phyloP scores from a whole-genome alignment of 2,797 vertebrate genomes.

The Gobionotothen gibberifrons region DNA sequence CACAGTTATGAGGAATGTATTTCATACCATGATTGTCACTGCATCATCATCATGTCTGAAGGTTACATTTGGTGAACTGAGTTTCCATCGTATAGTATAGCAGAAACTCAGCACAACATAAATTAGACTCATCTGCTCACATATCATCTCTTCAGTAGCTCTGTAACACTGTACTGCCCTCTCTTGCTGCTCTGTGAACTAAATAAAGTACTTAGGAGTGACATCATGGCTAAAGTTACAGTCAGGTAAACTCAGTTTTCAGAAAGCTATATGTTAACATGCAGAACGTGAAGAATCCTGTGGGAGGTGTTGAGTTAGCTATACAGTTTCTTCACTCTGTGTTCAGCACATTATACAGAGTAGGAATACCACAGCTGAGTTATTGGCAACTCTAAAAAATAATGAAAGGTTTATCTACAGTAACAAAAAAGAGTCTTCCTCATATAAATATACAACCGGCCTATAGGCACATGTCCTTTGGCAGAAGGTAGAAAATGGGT shows the following conservation, averaged over 20 bases:
- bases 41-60: too few relatives aligned
- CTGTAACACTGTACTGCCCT: background rate
- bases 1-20: too few relatives aligned
- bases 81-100: too few relatives aligned
- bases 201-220: constrained; percentile 3
- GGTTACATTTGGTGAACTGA: too few relatives aligned
- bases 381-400: constrained; percentile 3
- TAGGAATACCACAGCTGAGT: constrained; percentile 24
- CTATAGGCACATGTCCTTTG: background rate
- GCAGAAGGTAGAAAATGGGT: background rate
- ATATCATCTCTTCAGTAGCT: background rate
- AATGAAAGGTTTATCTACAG: constrained; percentile 13
- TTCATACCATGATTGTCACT: too few relatives aligned
- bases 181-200: constrained; percentile 1
- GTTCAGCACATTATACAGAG: constrained; percentile 6
- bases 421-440: background rate
- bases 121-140: background rate
- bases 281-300: constrained; percentile 27
- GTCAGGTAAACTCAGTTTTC: constrained; percentile 3
- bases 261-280: constrained; percentile 40
- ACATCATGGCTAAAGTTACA: constrained; percentile 34
- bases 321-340: constrained; percentile 35
- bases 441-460: background rate
- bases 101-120: too few relatives aligned
- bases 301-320: background rate